Base-by-base conservation (phyloP, 2,888 invertebrate species). In the Chrysolina haemoptera region DNA sequence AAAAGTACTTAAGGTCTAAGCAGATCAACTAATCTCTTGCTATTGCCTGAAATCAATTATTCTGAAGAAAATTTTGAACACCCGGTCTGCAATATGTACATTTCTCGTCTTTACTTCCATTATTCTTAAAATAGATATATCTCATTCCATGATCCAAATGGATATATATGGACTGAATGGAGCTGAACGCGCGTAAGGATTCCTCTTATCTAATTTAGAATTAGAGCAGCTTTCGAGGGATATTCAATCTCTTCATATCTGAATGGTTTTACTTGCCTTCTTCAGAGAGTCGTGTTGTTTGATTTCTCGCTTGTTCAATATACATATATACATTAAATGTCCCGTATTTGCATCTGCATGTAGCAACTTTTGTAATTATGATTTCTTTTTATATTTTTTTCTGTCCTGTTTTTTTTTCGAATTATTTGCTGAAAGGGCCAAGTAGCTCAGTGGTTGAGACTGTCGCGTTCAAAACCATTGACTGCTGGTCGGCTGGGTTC, bases 191-290 rank as follows among this genome's bases (percentile, higher is more conserved):
- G 41, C 18, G 79, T 81, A 80, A 75, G 79, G 83, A 79, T 80
- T 80, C 81, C 79, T 82, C 80, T 82, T 83, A 84, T 84, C 82
- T 83, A 82, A 84, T 84, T 83, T 84, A 80, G 83, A 83, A 83
- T 84, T 84, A 84, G 82, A 53, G 55, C 53, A 16, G 67, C 55
- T 67, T 53, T 40, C 22, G 11, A 59, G n/a, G 12, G 35, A 67
- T 67, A 40, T 67, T 27, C 53, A 40, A 67, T 67, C 48, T 53
- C 27, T 53, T 40, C 53, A 27, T 65, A 22, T 65, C 55, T 16
- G 35, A 67, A 67, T 41, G 67, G 67, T 67, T 67, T 67, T 53
- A 67, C 27, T 53, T 55, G 20, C 50, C 18, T 48, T 50, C 40
- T 40, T 16, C 35, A 53, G 8, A 27, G 16, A 40, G 14, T 35